Evolutionary conservation across 2,888 invertebrate genomes (phyloP), one percentile per base, ranked within the genome.

Genomic region (Scelioninae gen. 2): DNA sequence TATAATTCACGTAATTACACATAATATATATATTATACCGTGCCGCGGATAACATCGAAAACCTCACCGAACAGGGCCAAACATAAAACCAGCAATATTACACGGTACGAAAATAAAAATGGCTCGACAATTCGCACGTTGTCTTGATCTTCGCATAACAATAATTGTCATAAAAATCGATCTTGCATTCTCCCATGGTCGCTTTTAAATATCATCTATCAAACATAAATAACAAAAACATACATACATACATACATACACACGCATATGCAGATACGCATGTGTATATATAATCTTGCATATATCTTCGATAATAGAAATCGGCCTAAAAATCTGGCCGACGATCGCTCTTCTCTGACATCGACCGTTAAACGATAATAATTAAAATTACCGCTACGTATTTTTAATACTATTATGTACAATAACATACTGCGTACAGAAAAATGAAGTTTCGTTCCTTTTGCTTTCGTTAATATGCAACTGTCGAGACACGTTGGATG

Each of bases 321-420:
- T 33, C 39, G 18, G 25, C 18, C 6, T 19, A 9, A 46, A 58
- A 57, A 33, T 0, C 28, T 7, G 13, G 33, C 19, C 58, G 35
- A 39, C 10, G 1, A 28, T 41, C 45, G 31, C 61, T 50, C 37
- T 50, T 63, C 53, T 39, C 58, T 43, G 50, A 63, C 65, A 55
- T 52, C 53, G 74, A 78, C 78, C 64, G 63, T 81, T 76, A 78
- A 80, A 81, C 74, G 74, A 76, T 77, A 78, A 78, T 79, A 79
- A 78, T 79, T 81, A 76, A 77, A 77, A 78, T 75, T 81, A 80
- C 76, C 70, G 74, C 79, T 79, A 80, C 76, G 65, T 53, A 75
- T 78, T 83, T 69, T 53, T 80, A 82, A 76, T 78, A 78, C 81
- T 84, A 84, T 83, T 85, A 85, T 84, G 79, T 85, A 85, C 85